A percentile compares a stretch with the other conserved stretches of the same genome.
Evolutionary conservation across 1,140 invertebrate genomes (phyloP).

Genomic region (Papilio dardanus): DNA sequence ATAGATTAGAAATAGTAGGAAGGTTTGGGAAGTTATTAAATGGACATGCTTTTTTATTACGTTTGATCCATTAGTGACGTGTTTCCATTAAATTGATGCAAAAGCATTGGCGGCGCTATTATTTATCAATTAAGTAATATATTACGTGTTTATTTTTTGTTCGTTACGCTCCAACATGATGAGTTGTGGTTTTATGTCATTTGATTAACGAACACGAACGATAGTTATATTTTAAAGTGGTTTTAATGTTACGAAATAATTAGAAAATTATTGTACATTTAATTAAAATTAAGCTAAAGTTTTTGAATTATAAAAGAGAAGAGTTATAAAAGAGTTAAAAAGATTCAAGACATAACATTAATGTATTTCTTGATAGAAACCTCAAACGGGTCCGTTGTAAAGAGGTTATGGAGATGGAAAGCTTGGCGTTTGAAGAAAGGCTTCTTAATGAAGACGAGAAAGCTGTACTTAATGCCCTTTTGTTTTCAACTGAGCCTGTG

Average conservation of each 20-base stretch:
- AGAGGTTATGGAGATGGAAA: conserved; percentile 33
- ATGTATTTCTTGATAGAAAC: neutral
- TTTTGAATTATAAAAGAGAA: no score
- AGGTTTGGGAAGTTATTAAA: no score
- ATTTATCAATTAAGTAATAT: conserved; percentile 30
- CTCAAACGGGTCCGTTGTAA: conserved; percentile 18
- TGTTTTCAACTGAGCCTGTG: conserved; percentile 66
- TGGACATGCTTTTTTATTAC: conserved; percentile 1
- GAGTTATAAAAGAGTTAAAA: no score
- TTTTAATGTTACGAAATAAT: neutral
- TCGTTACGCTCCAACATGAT: neutral
- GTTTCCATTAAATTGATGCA: conserved; percentile 17
- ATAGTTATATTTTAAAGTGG: neutral
- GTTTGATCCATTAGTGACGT: conserved; percentile 13
- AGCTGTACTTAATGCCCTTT: conserved; percentile 58
- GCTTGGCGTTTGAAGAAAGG: conserved; percentile 45
- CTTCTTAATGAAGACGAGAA: conserved; percentile 56
- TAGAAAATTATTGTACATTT: neutral
- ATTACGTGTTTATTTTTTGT: conserved; percentile 10
- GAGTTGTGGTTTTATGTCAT: conserved; percentile 25
- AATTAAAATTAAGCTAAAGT: neutral
- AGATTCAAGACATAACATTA: no score
- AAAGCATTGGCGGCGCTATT: conserved; percentile 6
- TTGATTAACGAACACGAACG: neutral
- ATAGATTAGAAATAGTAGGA: no score